Percentiles rank a stretch among this genome's conserved stretches.
phyloP scores from a whole-genome alignment of 1,140 invertebrate species.

The Plodia interpunctella region DNA sequence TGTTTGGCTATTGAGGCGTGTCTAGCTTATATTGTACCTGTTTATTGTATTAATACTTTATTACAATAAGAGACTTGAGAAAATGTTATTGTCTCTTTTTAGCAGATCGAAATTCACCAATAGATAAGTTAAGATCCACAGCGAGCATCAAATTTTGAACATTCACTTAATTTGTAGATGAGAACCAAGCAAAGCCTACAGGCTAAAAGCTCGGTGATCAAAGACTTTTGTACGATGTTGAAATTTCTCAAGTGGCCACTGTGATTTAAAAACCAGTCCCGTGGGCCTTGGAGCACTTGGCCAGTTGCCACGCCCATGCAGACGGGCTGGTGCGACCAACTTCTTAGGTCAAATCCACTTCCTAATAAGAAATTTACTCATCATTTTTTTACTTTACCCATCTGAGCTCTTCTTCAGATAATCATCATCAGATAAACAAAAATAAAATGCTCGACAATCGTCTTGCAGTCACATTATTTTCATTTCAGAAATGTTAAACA shows the following conservation, averaged over 20 bases:
- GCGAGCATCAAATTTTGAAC: neutral
- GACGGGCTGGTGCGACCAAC: conserved; percentile 32
- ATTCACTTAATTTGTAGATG: neutral
- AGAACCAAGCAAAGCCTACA: neutral
- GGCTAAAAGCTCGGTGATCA: conserved; percentile 8
- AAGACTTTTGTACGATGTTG: conserved; percentile 36
- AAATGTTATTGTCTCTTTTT: neutral
- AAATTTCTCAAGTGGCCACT: conserved; percentile 55
- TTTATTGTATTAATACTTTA: neutral
- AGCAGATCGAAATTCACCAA: neutral
- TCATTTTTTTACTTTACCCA: neutral
- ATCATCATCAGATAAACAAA: too few relatives aligned
- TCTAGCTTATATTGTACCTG: neutral
- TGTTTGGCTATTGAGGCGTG: neutral
- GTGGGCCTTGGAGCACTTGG: conserved; percentile 59
- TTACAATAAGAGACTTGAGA: neutral
- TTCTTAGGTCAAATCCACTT: conserved; percentile 30
- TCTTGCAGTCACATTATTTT: conserved; percentile 6
- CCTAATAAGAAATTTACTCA: conserved; percentile 23
- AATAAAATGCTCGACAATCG: neutral
- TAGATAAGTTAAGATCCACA: neutral
- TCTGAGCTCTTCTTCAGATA: too few relatives aligned
- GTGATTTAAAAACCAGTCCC: conserved; percentile 59
- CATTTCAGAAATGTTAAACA: conserved; percentile 24
- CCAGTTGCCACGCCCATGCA: conserved; percentile 60